Conservation (phyloP, 1,140 invertebrate genomes). For the Macrostomum lignano region DNA sequence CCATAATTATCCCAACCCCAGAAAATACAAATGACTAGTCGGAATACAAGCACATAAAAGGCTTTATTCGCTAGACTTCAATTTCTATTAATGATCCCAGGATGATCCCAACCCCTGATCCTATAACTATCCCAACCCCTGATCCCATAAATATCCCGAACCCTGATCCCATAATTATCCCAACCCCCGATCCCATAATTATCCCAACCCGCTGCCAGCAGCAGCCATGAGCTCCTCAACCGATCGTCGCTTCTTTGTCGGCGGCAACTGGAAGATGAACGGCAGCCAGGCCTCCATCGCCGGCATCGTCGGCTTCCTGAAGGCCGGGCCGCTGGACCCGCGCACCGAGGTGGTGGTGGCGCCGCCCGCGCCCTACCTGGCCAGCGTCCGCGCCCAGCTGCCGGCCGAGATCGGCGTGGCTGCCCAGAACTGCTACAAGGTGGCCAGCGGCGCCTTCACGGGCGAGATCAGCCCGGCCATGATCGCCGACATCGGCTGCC, state of each 20-base stretch:
- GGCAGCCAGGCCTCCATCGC: slow-evolving; percentile 44
- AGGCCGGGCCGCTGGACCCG: slow-evolving; percentile 40
- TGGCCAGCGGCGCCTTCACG: slow-evolving; percentile 72
- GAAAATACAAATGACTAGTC: too few species aligned
- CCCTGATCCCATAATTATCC: too few species aligned
- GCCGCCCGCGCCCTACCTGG: slow-evolving; percentile 61
- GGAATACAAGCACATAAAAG: too few species aligned
- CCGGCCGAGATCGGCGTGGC: slow-evolving; percentile 45
- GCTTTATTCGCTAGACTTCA: too few species aligned
- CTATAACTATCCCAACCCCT: too few species aligned
- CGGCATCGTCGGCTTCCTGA: slow-evolving; percentile 51
- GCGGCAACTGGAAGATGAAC: slow-evolving; percentile 93
- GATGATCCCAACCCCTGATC: too few species aligned
- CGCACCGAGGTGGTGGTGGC: slow-evolving; percentile 64
- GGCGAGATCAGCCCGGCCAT: slow-evolving; percentile 60
- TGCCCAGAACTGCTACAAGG: slow-evolving; percentile 82
- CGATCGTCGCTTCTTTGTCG: slow-evolving; percentile 97
- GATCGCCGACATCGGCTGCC: slow-evolving; percentile 61
- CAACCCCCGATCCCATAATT: too few species aligned
- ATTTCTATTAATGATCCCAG: too few species aligned
- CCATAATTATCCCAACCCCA: too few species aligned
- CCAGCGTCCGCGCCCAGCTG: slow-evolving; percentile 41
- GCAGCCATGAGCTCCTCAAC: too few species aligned
- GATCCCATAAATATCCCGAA: too few species aligned
- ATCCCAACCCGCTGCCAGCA: too few species aligned